Evolutionary conservation across 2,888 invertebrate genomes (phyloP).

Genomic region (Falcaria lacertinaria): DNA sequence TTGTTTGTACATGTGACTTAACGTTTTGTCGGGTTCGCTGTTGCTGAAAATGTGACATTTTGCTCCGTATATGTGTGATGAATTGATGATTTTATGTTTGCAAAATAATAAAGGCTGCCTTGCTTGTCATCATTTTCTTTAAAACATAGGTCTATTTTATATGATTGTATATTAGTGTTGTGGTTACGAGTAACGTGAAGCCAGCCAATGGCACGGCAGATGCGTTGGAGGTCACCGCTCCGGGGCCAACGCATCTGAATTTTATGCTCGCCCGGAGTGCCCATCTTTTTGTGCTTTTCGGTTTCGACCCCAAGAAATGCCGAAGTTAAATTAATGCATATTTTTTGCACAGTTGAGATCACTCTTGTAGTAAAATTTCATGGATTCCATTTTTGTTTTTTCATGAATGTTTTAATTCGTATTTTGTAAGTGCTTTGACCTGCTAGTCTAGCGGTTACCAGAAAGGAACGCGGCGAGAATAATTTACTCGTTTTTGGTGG

Average conservation of each 20-base stretch:
- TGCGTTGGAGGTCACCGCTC: slow-evolving; percentile 66
- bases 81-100: slow-evolving; percentile 18
- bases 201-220: slow-evolving; percentile 52
- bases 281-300: slow-evolving; percentile 54
- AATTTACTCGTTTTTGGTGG: slow-evolving; percentile 72
- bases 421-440: not conserved
- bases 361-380: no score
- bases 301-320: slow-evolving; percentile 25
- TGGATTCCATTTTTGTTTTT: no score
- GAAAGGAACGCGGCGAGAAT: slow-evolving; percentile 29
- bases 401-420: not conserved
- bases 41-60: slow-evolving; percentile 22
- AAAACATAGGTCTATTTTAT: slow-evolving; percentile 10
- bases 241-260: slow-evolving; percentile 58
- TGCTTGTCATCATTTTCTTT: not conserved
- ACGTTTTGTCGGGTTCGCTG: not conserved
- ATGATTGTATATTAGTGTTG: slow-evolving; percentile 48
- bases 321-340: slow-evolving; percentile 1
- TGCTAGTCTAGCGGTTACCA: slow-evolving; percentile 52
- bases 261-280: slow-evolving; percentile 37
- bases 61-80: slow-evolving; percentile 13
- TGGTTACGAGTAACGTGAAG: slow-evolving; percentile 51
- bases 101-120: not conserved
- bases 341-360: no score
- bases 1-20: no score